A percentile compares a stretch with the other conserved stretches of the same genome.
These are phyloP conservation scores for Camelus dromedarius DNA, from an alignment of 2,113 vertebrate genomes.

Conservation along the genomic window DNA sequence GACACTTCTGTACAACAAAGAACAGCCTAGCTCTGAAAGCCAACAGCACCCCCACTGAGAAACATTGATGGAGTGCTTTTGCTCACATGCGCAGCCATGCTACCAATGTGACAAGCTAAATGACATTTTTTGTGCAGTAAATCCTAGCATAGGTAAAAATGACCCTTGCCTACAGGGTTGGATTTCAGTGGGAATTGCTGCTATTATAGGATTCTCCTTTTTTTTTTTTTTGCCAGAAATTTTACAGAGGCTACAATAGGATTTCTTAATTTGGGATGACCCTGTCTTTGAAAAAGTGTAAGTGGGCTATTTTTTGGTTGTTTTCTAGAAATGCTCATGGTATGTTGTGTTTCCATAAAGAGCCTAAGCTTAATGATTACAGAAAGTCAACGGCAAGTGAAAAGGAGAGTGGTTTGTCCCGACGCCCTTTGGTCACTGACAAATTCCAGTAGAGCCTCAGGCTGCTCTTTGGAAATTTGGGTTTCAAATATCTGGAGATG, in stretches of 20 bases:
- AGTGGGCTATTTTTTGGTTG: neutral
- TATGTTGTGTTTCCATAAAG: neutral
- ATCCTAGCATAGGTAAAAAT: slow-evolving; percentile 24
- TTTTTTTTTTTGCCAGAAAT: neutral
- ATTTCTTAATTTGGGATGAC: slow-evolving; percentile 43
- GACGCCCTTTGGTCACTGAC: neutral
- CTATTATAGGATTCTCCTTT: neutral
- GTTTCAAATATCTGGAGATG: neutral
- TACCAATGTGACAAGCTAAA: neutral
- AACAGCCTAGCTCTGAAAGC: neutral
- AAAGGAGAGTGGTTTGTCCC: neutral
- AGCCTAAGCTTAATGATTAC: neutral
- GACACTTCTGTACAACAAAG: neutral
- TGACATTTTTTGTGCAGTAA: neutral
- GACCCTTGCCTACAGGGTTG: neutral
- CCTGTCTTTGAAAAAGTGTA: neutral
- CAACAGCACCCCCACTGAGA: neutral
- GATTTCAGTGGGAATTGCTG: neutral
- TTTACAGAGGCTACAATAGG: neutral
- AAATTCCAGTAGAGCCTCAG: neutral
- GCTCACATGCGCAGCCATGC: neutral
- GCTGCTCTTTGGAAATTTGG: neutral
- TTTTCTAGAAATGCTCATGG: neutral
- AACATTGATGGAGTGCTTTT: neutral
- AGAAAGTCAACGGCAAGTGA: slow-evolving; percentile 4